Base-by-base conservation (phyloP, 2,888 invertebrate species). In the Pristionchus mayeri region DNA sequence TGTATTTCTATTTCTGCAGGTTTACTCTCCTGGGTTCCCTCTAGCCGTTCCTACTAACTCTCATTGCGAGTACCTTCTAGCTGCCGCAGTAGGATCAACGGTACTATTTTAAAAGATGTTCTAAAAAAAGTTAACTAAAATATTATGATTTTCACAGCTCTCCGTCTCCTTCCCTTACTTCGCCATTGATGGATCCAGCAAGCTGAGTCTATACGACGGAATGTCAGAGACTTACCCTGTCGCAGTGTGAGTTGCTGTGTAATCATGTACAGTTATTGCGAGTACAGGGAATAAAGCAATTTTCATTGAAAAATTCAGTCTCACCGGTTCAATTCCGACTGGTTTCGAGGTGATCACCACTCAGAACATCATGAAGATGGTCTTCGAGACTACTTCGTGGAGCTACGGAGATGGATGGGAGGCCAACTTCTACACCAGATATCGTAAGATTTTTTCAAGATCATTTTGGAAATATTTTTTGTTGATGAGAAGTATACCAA, bases 21-120 rank as follows among this genome's bases (percentile, higher is more conserved):
- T 82, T n/a, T 82, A 82, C 50, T 82, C 82, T 0, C 82, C 82
- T 67, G 82, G 82, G 2, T 82, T 67, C 82, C 82, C 82, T 34
- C 48, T 63, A 3, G 24, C 82, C 18, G 34, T 82, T 18, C 63
- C 63, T 7, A 2, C 63, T 6, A 67, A 67, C 50, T 13, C 48
- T 34, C 21, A 48, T 7, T 82, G 82, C 67, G 82, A 82, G 48
- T 82, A 82, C 67, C 9, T 82, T 21, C 63, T 82, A 13, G 82
- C 67, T 27, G 44, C 24, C 9, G 27, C 13, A 1, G 52, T 57
- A 37, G 40, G 63, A 27, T n/a, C 54, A 1, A 80, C n/a, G 18
- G 80, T 37, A 54, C 16, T 18, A n/a, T 44, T 6, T 9, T 44
- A 44, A 6, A 44, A 44, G 44, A 44, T 44, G 6, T 44, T 9